These are phyloP conservation scores for Malurus splendens DNA, from an alignment of 2,797 vertebrate species.

Conservation along the genomic window DNA sequence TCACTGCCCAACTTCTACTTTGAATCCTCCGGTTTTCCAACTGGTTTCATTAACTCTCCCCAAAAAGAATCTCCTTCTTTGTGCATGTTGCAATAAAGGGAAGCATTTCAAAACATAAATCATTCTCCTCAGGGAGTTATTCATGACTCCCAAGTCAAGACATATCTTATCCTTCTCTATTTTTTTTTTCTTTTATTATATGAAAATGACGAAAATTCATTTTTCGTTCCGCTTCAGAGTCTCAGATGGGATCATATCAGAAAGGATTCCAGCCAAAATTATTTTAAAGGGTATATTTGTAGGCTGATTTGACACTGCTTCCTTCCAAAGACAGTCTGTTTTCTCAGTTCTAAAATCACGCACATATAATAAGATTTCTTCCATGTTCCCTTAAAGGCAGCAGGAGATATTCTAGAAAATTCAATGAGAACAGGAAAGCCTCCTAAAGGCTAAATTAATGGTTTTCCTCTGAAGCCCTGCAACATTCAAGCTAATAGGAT, in stretches of 20 bases:
- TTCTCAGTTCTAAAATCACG: slow-evolving; percentile 7
- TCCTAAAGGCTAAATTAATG: background rate
- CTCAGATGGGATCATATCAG: background rate
- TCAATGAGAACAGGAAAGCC: background rate
- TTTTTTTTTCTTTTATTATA: background rate
- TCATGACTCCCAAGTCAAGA: background rate
- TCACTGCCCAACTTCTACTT: background rate
- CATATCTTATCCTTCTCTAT: background rate
- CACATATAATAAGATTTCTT: background rate
- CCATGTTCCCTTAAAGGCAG: background rate
- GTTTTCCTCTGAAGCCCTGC: background rate
- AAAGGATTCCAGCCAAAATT: background rate
- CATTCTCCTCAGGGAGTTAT: background rate
- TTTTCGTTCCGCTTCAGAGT: background rate
- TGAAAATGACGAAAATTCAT: background rate
- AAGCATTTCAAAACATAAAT: background rate
- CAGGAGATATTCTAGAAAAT: slow-evolving; percentile 4
- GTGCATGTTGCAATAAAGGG: background rate
- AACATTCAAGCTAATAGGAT: background rate
- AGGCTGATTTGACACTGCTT: background rate
- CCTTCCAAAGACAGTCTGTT: background rate
- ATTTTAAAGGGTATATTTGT: slow-evolving; percentile 6
- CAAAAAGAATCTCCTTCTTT: background rate
- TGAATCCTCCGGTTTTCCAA: background rate
- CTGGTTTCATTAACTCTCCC: background rate